These are phyloP conservation scores for Lasioglossum villosulum DNA, from an alignment of 2,888 invertebrate genomes.

Conservation along the genomic window DNA sequence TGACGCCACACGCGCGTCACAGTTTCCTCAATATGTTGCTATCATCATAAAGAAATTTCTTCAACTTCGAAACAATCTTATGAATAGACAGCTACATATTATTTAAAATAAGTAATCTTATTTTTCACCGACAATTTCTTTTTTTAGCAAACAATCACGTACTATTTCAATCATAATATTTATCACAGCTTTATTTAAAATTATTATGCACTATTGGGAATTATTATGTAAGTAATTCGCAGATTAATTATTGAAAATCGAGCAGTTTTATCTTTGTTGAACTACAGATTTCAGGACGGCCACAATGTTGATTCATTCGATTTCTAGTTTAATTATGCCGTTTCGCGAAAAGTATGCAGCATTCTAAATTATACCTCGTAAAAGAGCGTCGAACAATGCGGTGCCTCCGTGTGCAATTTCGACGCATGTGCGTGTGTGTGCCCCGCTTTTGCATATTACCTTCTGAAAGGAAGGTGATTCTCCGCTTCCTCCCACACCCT, in stretches of 20 bases:
- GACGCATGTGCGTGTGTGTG: slow-evolving; percentile 76
- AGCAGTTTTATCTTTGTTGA: neutral
- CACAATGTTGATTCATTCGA: neutral
- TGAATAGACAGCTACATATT: neutral
- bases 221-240: neutral
- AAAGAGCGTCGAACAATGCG: slow-evolving; percentile 14
- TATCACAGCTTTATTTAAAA: neutral
- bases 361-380: neutral
- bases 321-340: neutral
- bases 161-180: neutral
- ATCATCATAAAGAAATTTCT: neutral
- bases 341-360: neutral
- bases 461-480: slow-evolving; percentile 16
- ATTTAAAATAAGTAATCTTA: neutral
- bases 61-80: neutral
- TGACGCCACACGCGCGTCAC: slow-evolving; percentile 34
- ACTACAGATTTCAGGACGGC: neutral
- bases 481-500: slow-evolving; percentile 30
- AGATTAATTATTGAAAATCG: neutral
- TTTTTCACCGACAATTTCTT: neutral
- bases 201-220: neutral
- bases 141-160: neutral
- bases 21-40: neutral
- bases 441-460: slow-evolving; percentile 69
- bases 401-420: slow-evolving; percentile 41